These are phyloP conservation scores for Zaprionus capensis DNA, from an alignment of 1,140 invertebrate genomes.

Conservation along the genomic window DNA sequence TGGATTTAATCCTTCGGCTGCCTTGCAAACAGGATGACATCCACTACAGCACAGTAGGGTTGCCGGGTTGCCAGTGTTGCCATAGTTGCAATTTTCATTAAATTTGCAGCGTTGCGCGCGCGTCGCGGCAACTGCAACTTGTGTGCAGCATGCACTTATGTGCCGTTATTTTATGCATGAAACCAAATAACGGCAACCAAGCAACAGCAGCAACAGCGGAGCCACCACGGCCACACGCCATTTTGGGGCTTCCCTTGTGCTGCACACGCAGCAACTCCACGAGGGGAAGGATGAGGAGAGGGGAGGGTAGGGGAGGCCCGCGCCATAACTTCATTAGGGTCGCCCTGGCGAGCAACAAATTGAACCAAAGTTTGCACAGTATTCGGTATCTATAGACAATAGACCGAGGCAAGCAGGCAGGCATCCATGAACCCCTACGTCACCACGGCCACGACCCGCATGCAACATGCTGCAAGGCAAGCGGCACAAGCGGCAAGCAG, in stretches of 20 bases:
- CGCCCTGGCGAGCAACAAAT: conserved; percentile 46
- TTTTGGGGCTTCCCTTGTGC: conserved; percentile 57
- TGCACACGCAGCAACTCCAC: conserved; percentile 3
- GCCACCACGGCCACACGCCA: conserved; percentile 24
- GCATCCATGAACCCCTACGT: background rate
- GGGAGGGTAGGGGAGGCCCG: background rate
- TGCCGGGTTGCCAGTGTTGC: conserved; percentile 9
- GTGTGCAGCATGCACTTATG: conserved; percentile 56
- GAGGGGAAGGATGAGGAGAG: background rate
- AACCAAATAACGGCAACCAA: conserved; percentile 67
- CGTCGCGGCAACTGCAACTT: conserved; percentile 40
- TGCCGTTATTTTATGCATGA: conserved; percentile 79
- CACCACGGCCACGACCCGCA: background rate
- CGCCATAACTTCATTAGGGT: conserved; percentile 73
- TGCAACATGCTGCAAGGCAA: conserved; percentile 10
- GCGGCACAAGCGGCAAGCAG: too few species aligned
- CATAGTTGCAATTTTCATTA: conserved; percentile 64
- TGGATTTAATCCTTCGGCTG: conserved; percentile 56
- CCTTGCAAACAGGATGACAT: background rate
- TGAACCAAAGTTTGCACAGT: conserved; percentile 50
- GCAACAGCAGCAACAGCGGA: background rate
- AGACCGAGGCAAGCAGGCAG: background rate
- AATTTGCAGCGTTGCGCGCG: conserved; percentile 59
- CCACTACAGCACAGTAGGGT: too few species aligned
- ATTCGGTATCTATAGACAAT: conserved; percentile 25